Conservation (phyloP, 2,113 vertebrate species). For the Cyprinodon brontotheroides region DNA sequence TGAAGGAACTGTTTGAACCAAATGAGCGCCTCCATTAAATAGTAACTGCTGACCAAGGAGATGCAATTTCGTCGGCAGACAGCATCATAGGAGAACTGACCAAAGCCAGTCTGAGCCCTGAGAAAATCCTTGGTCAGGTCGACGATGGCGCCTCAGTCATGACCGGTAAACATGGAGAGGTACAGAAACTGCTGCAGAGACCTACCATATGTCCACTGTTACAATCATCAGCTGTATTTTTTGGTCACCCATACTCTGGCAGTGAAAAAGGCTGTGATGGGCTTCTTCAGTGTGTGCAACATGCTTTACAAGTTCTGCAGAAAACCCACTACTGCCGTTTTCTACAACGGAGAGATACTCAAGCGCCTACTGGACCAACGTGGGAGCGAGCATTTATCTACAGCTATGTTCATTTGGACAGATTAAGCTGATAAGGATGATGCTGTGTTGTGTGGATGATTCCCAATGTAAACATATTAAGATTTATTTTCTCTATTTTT, state of each 20-base stretch:
- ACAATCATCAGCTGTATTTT: neutral
- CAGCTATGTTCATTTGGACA: neutral
- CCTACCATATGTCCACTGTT: constrained; percentile 7
- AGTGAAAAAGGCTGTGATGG: constrained; percentile 1
- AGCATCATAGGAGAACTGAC: neutral
- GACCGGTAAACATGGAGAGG: neutral
- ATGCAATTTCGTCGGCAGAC: neutral
- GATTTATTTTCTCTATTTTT: neutral
- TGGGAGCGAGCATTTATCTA: neutral
- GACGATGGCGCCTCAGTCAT: neutral
- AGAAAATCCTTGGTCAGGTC: neutral
- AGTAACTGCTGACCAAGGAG: constrained; percentile 9
- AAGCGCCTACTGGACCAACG: neutral
- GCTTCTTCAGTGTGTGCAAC: neutral
- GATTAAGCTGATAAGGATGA: neutral
- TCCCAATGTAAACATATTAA: neutral
- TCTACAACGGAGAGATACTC: neutral
- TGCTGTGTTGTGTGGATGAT: neutral
- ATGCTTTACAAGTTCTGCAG: neutral
- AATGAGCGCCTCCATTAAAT: neutral
- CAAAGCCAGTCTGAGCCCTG: neutral
- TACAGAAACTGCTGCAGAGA: neutral
- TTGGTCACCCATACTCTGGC: neutral
- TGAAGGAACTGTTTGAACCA: neutral
- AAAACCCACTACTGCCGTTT: neutral